phyloP scores from a whole-genome alignment of 2,113 vertebrate genomes.

The Gobius niger region DNA sequence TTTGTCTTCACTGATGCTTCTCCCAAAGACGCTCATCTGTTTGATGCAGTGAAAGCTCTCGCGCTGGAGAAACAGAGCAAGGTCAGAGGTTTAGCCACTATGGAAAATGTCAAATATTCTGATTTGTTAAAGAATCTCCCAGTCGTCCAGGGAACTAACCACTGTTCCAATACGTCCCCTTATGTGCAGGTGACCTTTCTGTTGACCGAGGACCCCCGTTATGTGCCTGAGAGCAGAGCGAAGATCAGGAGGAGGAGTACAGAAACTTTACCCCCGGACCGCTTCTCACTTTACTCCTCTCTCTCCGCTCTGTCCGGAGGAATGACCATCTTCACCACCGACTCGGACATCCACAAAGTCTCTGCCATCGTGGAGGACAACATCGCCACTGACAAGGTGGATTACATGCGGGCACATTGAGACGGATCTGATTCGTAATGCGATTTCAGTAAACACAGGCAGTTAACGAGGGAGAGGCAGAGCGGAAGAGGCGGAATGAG shows the following conservation, averaged over 20 bases:
- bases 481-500: too few relatives aligned
- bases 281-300: constrained; percentile 81
- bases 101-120: too few relatives aligned
- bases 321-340: constrained; percentile 83
- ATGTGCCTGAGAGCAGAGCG: constrained; percentile 14
- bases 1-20: constrained; percentile 89
- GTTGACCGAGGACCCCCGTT: constrained; percentile 81
- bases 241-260: constrained; percentile 59
- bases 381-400: constrained; percentile 72
- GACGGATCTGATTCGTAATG: too few relatives aligned
- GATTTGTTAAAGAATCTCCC: background rate
- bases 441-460: too few relatives aligned
- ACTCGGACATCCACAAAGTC: constrained; percentile 79
- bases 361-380: constrained; percentile 81
- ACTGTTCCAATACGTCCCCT: background rate
- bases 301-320: constrained; percentile 83
- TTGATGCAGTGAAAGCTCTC: constrained; percentile 77
- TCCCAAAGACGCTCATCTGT: constrained; percentile 82
- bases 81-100: constrained; percentile 52
- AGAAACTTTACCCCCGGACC: constrained; percentile 71
- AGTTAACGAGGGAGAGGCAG: too few relatives aligned
- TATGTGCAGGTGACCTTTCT: constrained; percentile 82
- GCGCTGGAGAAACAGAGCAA: constrained; percentile 80
- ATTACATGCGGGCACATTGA: background rate
- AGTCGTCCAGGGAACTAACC: background rate